Base-by-base conservation (phyloP, 1,140 invertebrate species). In the Potamilus streckersoni region DNA sequence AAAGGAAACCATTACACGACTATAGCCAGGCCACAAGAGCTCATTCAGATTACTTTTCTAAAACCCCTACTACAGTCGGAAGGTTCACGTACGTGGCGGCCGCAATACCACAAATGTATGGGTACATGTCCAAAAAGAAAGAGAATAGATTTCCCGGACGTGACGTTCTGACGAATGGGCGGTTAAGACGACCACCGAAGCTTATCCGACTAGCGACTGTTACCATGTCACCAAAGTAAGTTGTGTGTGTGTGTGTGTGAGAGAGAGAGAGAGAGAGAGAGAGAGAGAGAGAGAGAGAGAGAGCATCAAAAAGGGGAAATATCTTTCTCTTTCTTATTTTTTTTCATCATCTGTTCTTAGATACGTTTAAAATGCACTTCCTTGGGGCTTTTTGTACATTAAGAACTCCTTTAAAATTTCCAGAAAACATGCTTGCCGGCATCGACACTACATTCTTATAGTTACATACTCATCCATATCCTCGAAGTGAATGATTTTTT, bases 211-310 rank as follows among this genome's bases (percentile, higher is more conserved):
- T 76, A 14, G 74, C 74, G 8, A 76, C 74, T 17, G 74, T 76
- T 5, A 76, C 74, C 13, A 76, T 76, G 74, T 76, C 74, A 64
- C 74, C 74, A 61, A 76, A 76, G 74, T 76, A 76, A 71, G 74
- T 76, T 49, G 11, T 60, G 38, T 49, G 38, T 49, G 38, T 49
- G 38, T 49, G 38, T 49, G 38, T 49, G 38, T 49, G 38, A 27
- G 27, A 27, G 27, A 27, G 27, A 27, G 27, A 27, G 27, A 27
- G 27, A 27, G 27, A 27, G 27, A 27, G 27, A 27, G 27, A 27
- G 27, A 27, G 27, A 27, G 27, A n/a, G n/a, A n/a, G n/a, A n/a
- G n/a, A n/a, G n/a, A n/a, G n/a, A n/a, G n/a, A n/a, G n/a, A n/a
- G n/a, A n/a, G n/a, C n/a, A n/a, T n/a, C n/a, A 38, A 38, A 38